phyloP scores from a whole-genome alignment of 2,888 invertebrate species.

The Amphipoea oculea region DNA sequence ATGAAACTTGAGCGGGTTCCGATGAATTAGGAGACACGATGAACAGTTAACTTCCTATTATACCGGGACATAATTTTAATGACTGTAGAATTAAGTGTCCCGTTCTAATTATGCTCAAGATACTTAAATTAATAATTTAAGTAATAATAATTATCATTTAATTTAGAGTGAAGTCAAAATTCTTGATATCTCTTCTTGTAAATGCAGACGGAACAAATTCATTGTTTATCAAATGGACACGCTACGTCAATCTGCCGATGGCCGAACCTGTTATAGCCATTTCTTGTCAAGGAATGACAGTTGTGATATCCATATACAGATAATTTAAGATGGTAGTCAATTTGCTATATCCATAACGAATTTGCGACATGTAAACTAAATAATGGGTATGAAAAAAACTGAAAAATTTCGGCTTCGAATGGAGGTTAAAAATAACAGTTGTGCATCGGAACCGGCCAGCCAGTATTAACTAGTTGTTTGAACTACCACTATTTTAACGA shows the following conservation, averaged over 20 bases:
- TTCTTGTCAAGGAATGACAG: neutral
- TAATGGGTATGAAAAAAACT: neutral
- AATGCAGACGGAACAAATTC: neutral
- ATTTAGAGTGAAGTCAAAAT: neutral
- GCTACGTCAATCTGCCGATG: neutral
- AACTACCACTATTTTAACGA: neutral
- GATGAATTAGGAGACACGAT: neutral
- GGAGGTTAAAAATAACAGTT: neutral
- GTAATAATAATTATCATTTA: neutral
- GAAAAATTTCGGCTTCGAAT: neutral
- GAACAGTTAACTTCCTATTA: neutral
- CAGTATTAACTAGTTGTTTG: neutral
- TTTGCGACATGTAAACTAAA: neutral
- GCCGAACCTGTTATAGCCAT: neutral
- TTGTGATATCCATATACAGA: neutral
- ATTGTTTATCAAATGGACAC: neutral
- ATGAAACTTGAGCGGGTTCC: slow-evolving; percentile 11
- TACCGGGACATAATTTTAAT: neutral
- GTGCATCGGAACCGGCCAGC: neutral
- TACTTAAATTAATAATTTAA: neutral
- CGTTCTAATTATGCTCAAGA: neutral
- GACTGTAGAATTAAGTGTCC: neutral
- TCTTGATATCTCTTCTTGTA: neutral
- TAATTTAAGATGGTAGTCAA: neutral
- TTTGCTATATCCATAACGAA: neutral